Base-by-base conservation (phyloP, 2,888 invertebrate species). In the Acheta domesticus region DNA sequence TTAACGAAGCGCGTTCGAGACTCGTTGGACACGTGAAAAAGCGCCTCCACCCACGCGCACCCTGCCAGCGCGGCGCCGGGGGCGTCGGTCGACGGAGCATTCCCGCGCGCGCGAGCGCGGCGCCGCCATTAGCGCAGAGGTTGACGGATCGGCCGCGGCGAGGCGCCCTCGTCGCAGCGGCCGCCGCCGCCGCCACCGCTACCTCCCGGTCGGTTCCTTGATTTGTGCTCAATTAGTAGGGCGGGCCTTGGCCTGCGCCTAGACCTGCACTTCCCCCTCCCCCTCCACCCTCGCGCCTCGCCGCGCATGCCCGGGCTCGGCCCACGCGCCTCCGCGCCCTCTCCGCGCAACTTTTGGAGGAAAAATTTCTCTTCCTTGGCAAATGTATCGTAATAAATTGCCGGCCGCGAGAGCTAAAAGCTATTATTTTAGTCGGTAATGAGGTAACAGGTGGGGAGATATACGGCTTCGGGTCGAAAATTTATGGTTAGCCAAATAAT, bases 371-470 rank as follows among this genome's bases (percentile, higher is more conserved):
- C 77, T 79, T 79, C 78, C 79, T 79, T 81, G 81, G 81, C 81
- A 81, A 78, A 50, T 36, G 73, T 74, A 74, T 76, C 49, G 78
- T 78, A 78, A 80, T 81, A 81, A 81, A 81, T 81, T 79, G 50
- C 77, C 73, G 79, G 77, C 80, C 36, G 76, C 78, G 79, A 73
- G 49, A 50, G 76, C 73, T 77, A 19, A 74, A 80, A 78, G 80
- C 81, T 80, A 81, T 81, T 80, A 81, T 81, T 81, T 81, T 77
- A 79, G 75, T 77, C 75, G 49, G 79, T 81, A 81, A 81, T 81
- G 79, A 81, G 81, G 78, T 79, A 81, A 80, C 81, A 81, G 80
- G 81, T 81, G 81, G 78, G 49, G 50, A 36, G 75, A 76, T 75
- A 49, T 36, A 14, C 74, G n/a, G 50, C 36, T 19, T 48, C 49